Evolutionary conservation across 2,113 vertebrate genomes (phyloP), one percentile per base, ranked within the genome.

Genomic region (Vireo altiloquus): DNA sequence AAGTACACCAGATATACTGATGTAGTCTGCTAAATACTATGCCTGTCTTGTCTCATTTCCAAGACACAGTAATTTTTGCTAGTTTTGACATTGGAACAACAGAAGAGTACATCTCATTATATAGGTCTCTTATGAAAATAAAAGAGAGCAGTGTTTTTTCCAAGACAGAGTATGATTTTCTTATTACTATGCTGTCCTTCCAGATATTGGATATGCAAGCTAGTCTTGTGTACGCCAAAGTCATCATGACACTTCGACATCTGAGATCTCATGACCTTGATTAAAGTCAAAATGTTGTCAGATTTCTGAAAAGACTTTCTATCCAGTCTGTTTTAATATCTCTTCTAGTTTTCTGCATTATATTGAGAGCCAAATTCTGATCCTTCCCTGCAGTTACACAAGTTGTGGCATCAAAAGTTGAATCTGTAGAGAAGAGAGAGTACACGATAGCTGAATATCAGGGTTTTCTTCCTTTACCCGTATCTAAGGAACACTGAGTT

Each of bases 41-140:
- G 89, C 49, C 81, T 79, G 46, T 87, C 87, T 82, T 78, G 24
- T 76, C 70, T 79, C 21, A 16, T 94, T 96, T 89, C 90, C 59
- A 86, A 82, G 50, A 21, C 46, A 74, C 39, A 84, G 22, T 80
- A 50, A 74, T 50, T 94, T 94, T 82, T 56, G 27, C 14, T 72
- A 70, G 70, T 61, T 91, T 57, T 80, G 63, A 89, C 74, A 77
- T n/a, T 85, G 50, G 72, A 68, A 72, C 49, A 63, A 66, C 47
- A 16, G 47, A 91, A 76, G n/a, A 84, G 28, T 68, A 63, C 21
- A 11, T 87, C 18, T 56, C 70, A 64, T 50, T 83, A 28, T 82
- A 42, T 71, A 68, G 61, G 9, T 78, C 64, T 87, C 86, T 65
- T 50, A 64, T 76, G 69, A 85, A 95, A 81, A 89, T 76, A 83